Percentiles rank a stretch among this genome's conserved stretches.
Conservation (phyloP, 2,797 vertebrate genomes). For the Pachyuromys duprasi region DNA sequence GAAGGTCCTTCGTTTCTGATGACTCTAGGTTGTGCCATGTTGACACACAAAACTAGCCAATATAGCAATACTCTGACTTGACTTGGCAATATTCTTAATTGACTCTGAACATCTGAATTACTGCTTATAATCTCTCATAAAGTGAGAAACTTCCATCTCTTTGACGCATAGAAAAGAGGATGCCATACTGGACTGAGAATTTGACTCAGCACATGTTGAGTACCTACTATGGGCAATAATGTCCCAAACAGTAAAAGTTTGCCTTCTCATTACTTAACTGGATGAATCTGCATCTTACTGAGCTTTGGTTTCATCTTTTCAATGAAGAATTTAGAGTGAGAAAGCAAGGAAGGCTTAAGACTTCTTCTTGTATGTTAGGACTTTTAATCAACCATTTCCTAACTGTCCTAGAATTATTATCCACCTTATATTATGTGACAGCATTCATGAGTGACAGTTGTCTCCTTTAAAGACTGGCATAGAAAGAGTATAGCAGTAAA, state of each 20-base stretch:
- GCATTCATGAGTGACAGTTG: constrained; percentile 8
- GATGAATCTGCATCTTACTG: background rate
- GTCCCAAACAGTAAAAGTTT: background rate
- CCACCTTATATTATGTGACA: background rate
- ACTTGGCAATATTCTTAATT: background rate
- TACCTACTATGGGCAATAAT: background rate
- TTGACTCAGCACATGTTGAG: constrained; percentile 47
- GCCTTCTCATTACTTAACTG: constrained; percentile 1
- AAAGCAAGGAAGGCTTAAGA: background rate
- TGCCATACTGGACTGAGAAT: constrained; percentile 4
- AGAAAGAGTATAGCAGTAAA: background rate
- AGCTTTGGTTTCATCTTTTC: constrained; percentile 12
- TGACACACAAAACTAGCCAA: background rate
- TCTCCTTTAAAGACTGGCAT: background rate
- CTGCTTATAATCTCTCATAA: background rate
- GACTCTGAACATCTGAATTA: constrained; percentile 33
- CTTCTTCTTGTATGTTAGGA: background rate
- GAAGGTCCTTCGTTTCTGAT: background rate
- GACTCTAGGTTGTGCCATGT: background rate
- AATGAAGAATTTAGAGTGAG: background rate
- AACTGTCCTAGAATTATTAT: constrained; percentile 51
- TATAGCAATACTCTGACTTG: background rate
- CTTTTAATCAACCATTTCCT: constrained; percentile 3
- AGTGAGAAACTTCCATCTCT: background rate
- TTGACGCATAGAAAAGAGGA: constrained; percentile 11